phyloP scores from a whole-genome alignment of 2,113 vertebrate species.

The Saccopteryx leptura region DNA sequence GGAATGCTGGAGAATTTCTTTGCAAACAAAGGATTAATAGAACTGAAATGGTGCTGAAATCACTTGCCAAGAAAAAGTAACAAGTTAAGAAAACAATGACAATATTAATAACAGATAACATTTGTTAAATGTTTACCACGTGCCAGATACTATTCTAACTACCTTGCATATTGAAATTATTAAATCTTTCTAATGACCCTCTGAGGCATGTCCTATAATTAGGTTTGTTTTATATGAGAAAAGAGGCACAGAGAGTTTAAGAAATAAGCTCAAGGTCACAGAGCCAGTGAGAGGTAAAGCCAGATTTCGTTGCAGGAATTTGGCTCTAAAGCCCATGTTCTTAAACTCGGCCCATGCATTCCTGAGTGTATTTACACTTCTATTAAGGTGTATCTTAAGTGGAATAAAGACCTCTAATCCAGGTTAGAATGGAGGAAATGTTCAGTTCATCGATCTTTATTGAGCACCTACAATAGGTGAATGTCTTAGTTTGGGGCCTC shows the following conservation, averaged over 20 bases:
- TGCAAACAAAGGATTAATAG: constrained; percentile 8
- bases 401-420: not conserved
- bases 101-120: not conserved
- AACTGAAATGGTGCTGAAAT: constrained; percentile 1
- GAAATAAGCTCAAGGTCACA: not conserved
- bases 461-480: not conserved
- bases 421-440: not conserved
- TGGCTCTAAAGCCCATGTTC: not conserved
- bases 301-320: not conserved
- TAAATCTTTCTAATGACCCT: not conserved
- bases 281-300: not conserved
- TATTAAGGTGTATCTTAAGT: not conserved
- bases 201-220: not conserved
- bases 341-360: not conserved
- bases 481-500: not conserved
- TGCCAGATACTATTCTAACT: not conserved
- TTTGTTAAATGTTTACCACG: not conserved
- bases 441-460: not conserved
- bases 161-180: not conserved
- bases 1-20: not conserved
- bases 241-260: not conserved
- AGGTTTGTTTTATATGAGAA: not conserved
- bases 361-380: not conserved
- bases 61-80: not conserved
- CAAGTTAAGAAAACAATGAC: constrained; percentile 6